Base-by-base conservation (phyloP, 2,888 invertebrate species). In the Eupithecia insigniata region DNA sequence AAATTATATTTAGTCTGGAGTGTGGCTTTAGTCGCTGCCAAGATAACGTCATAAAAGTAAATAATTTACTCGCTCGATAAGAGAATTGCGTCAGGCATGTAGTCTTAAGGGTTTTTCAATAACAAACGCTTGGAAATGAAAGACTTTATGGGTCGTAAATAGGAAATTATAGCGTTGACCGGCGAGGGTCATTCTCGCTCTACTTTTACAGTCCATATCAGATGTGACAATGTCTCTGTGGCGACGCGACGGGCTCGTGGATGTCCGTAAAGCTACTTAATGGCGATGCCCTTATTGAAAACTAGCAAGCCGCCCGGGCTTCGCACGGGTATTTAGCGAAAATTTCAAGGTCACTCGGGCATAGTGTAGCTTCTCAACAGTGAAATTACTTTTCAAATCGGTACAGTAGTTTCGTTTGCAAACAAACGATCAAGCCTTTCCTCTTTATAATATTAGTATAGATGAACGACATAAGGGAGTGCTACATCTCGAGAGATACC, bases 141-240 rank as follows among this genome's bases (percentile, higher is more conserved):
- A 87, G 87, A 87, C 84, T 90, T 90, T 90, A 90, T 89, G 83
- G 89, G 81, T 84, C 89, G 87, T 91, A 90, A 91, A 90, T 88
- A 87, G 87, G 87, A 88, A 89, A 88, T 90, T 89, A 91, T 88
- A 83, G 88, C 84, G 81, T 80, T 81, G 77, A 75, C 78, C 81
- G 81, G 81, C 80, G 79, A 74, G 81, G 85, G 86, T 86, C 85
- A 85, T 87, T 87, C 86, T 84, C 83, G 84, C 84, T 81, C 80
- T 83, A 84, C 83, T 79, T 84, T 85, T 82, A 76, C 80, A 79
- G 80, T 82, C 83, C 82, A 84, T 86, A 85, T 83, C 78, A 80
- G 71, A 76, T 67, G 72, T 70, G 75, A 74, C 74, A 73, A 77
- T 76, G 67, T 75, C 65, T 73, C 60, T 30, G 30, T 7, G 14